These are phyloP conservation scores for Botia kubotai DNA, from an alignment of 2,797 vertebrate species.

Conservation along the genomic window DNA sequence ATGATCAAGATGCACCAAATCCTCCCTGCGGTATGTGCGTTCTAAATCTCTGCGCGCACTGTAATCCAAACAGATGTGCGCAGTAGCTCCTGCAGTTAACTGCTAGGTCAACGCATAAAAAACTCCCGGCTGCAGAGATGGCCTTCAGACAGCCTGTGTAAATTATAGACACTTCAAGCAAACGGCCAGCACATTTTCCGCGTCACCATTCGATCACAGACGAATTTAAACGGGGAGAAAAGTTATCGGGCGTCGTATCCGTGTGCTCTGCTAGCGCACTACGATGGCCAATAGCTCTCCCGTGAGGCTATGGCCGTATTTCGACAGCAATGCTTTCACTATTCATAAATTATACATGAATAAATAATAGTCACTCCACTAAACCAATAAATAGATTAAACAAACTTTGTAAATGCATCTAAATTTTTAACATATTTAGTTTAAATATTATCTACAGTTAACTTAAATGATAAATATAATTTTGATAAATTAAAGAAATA, in stretches of 20 bases:
- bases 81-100: constrained; percentile 29
- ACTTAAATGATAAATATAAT: not conserved
- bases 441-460: no score
- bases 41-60: not conserved
- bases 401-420: no score
- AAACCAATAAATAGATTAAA: no score
- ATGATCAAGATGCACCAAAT: constrained; percentile 10
- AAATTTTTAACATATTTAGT: no score
- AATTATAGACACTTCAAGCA: constrained; percentile 34
- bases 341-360: not conserved
- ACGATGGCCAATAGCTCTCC: not conserved
- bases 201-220: constrained; percentile 47
- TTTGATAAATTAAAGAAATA: not conserved
- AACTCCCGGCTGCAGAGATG: constrained; percentile 30
- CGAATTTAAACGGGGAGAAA: not conserved
- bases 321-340: not conserved
- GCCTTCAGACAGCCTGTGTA: constrained; percentile 43
- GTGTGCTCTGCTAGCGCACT: not conserved
- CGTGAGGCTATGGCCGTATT: not conserved
- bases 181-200: constrained; percentile 41
- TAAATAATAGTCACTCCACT: no score
- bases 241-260: not conserved
- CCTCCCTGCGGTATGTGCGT: not conserved
- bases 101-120: constrained; percentile 50
- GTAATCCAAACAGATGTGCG: constrained; percentile 39